Conservation (phyloP, 2,797 vertebrate genomes). For the Macroramphosus scolopax region DNA sequence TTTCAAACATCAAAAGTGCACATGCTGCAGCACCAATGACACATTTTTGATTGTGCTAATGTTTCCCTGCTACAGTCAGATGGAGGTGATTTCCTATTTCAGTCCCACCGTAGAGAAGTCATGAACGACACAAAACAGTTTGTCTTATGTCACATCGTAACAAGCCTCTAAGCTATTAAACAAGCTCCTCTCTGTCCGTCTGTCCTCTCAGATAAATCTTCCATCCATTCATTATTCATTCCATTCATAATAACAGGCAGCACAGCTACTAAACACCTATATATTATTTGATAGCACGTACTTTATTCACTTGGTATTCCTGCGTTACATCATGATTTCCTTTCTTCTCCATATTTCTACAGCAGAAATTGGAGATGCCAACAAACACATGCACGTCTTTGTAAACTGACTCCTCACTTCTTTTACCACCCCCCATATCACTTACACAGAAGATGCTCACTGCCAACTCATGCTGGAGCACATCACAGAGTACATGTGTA, state of each 20-base stretch:
- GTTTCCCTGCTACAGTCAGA: no score
- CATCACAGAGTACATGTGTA: constrained; percentile 9
- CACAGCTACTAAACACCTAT: not conserved
- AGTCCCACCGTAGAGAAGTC: no score
- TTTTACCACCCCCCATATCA: constrained; percentile 41
- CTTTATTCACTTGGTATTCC: not conserved
- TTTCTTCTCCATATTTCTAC: constrained; percentile 14
- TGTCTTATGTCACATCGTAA: no score
- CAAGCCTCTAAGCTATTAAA: no score
- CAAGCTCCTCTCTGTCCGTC: no score
- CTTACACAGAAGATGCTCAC: constrained; percentile 51
- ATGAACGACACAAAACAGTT: no score
- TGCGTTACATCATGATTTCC: constrained; percentile 2
- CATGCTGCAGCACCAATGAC: no score
- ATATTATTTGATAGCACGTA: constrained; percentile 12
- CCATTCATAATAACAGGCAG: constrained; percentile 9
- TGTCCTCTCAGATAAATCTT: no score
- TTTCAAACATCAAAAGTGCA: no score
- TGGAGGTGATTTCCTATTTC: no score
- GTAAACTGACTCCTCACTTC: constrained; percentile 57
- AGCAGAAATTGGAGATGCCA: constrained; percentile 45
- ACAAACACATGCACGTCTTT: constrained; percentile 26
- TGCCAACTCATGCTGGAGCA: constrained; percentile 4
- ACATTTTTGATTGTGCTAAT: no score
- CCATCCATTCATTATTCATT: constrained; percentile 16